Evolutionary conservation across 35 echinoderm and acorn worm genomes (phyloP).

Genomic region (Anneissia japonica): DNA sequence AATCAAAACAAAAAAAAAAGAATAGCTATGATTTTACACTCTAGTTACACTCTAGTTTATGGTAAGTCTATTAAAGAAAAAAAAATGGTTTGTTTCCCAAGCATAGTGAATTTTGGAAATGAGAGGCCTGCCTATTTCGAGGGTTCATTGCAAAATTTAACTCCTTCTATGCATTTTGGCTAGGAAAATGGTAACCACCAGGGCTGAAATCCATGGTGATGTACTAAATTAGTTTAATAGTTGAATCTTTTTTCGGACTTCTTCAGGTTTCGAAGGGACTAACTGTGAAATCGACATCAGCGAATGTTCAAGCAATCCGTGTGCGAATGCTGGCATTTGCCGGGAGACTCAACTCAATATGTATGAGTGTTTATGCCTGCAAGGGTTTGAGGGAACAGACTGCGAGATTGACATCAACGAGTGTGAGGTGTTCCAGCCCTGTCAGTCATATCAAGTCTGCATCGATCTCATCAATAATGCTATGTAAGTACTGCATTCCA

Average conservation of each 20-base stretch:
- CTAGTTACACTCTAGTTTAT: too few species aligned
- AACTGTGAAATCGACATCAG: conserved; percentile 71
- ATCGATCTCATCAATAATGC: conserved; percentile 71
- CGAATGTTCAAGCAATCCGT: conserved; percentile 73
- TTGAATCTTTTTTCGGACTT: too few species aligned
- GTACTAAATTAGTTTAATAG: too few species aligned
- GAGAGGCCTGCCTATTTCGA: too few species aligned
- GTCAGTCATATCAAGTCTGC: conserved; percentile 65
- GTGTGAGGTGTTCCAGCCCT: conserved; percentile 45
- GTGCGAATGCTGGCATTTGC: conserved; percentile 71
- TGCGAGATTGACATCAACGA: conserved; percentile 89
- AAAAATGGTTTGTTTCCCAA: too few species aligned
- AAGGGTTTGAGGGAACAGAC: conserved; percentile 48
- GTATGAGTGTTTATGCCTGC: conserved; percentile 66
- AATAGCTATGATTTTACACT: not conserved
- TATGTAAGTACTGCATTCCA: conserved; percentile 82
- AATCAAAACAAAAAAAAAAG: not conserved
- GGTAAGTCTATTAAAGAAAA: too few species aligned
- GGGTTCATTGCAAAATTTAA: too few species aligned
- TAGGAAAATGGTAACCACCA: too few species aligned
- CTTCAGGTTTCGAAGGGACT: conserved; percentile 57
- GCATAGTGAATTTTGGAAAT: too few species aligned
- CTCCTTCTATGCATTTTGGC: too few species aligned
- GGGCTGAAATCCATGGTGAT: too few species aligned
- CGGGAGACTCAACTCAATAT: conserved; percentile 11